Evolutionary conservation across 2,797 vertebrate species (phyloP).

Genomic region (Mormyrus proboscirostris): DNA sequence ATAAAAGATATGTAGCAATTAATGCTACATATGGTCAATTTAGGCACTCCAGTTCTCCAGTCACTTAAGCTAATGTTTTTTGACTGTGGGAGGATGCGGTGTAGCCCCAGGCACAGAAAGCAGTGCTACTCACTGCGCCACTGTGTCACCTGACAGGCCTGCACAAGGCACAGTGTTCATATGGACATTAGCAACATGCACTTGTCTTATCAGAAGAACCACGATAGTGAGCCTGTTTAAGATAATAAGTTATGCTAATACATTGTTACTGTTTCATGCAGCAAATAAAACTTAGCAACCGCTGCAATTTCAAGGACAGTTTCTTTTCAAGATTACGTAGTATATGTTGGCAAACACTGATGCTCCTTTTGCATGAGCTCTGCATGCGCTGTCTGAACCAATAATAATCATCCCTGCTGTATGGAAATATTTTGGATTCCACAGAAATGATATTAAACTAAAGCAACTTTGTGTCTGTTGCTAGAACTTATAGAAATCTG

Average conservation of each 20-base stretch:
- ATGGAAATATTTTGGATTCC: not conserved
- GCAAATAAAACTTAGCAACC: too few species aligned
- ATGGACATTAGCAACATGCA: too few species aligned
- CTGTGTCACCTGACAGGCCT: too few species aligned
- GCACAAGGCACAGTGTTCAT: too few species aligned
- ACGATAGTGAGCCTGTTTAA: too few species aligned
- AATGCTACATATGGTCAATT: not conserved
- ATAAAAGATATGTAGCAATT: not conserved
- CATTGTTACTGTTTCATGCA: too few species aligned
- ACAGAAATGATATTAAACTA: not conserved
- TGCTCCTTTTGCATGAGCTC: not conserved
- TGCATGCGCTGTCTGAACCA: not conserved
- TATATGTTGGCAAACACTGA: not conserved
- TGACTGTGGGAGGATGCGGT: not conserved
- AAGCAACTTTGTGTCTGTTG: not conserved
- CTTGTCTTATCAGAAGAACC: too few species aligned
- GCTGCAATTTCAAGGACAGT: not conserved
- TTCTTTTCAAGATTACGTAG: not conserved
- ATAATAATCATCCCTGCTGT: not conserved
- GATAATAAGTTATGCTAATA: too few species aligned
- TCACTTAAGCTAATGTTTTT: not conserved
- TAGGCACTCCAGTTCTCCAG: not conserved
- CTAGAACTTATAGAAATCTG: too few species aligned
- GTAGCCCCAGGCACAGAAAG: not conserved
- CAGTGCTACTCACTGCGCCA: too few species aligned